Conservation (phyloP, 2,113 vertebrate species). For the Podarcis raffonei region DNA sequence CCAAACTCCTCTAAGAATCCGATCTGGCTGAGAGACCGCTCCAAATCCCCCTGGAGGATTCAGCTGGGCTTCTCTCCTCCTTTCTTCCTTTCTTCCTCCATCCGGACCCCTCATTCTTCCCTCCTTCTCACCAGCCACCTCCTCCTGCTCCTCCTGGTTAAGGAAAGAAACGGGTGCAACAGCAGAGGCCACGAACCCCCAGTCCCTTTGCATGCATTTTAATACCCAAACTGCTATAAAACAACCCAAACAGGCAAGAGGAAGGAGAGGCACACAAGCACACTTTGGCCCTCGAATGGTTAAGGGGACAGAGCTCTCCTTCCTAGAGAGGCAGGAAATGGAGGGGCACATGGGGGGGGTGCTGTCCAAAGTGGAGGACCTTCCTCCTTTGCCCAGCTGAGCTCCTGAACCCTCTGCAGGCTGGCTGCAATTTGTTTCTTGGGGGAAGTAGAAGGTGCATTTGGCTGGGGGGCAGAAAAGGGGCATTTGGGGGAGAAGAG, state of each 20-base stretch:
- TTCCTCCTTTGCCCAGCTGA: background rate
- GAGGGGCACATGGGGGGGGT: background rate
- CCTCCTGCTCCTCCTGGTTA: background rate
- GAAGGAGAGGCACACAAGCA: background rate
- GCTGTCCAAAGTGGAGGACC: background rate
- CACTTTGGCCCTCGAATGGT: background rate
- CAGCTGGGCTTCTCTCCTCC: background rate
- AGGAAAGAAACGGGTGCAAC: background rate
- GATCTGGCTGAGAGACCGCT: no score
- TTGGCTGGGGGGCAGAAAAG: background rate
- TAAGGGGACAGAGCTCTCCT: background rate
- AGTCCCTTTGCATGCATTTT: background rate
- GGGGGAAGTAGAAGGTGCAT: background rate
- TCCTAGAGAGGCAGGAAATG: slow-evolving; percentile 2
- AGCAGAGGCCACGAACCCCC: background rate
- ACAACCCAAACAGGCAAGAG: background rate
- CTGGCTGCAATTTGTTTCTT: background rate
- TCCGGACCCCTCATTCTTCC: background rate
- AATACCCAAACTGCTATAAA: background rate
- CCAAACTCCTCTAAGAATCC: background rate
- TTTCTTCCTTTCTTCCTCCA: background rate
- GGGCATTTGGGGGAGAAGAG: background rate
- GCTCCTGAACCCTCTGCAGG: background rate
- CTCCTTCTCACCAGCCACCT: background rate
- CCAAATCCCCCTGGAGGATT: background rate